phyloP scores from a whole-genome alignment of 2,797 vertebrate species.

The Potorous gilbertii region DNA sequence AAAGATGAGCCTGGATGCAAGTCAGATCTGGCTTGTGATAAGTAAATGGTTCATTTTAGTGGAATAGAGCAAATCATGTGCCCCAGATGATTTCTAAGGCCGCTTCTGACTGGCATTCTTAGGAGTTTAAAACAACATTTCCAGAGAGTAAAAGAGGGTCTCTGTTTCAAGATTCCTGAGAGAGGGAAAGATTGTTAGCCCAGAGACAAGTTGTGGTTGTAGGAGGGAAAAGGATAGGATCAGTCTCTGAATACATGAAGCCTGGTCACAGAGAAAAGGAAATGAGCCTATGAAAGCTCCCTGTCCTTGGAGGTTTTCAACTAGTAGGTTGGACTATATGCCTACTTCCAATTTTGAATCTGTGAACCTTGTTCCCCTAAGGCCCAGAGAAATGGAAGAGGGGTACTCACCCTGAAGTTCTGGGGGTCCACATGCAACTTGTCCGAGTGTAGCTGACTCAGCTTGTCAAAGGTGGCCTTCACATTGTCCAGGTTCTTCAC shows the following conservation, averaged over 20 bases:
- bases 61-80: neutral
- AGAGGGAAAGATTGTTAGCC: neutral
- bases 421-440: slow-evolving; percentile 88
- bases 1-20: neutral
- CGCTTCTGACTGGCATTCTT: neutral
- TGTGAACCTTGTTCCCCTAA: neutral
- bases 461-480: slow-evolving; percentile 79
- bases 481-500: slow-evolving; percentile 87
- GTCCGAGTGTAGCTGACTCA: slow-evolving; percentile 86
- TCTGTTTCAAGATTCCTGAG: neutral
- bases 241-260: neutral
- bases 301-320: neutral
- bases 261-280: neutral
- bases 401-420: slow-evolving; percentile 84
- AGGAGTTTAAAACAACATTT: neutral
- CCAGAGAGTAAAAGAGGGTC: neutral
- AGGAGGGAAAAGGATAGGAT: neutral
- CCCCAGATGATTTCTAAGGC: neutral
- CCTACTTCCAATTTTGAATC: neutral
- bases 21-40: neutral
- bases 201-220: neutral
- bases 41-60: neutral
- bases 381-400: neutral
- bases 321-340: neutral
- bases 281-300: neutral